phyloP scores from a whole-genome alignment of 2,888 invertebrate species.

The Falcaria lacertinaria region DNA sequence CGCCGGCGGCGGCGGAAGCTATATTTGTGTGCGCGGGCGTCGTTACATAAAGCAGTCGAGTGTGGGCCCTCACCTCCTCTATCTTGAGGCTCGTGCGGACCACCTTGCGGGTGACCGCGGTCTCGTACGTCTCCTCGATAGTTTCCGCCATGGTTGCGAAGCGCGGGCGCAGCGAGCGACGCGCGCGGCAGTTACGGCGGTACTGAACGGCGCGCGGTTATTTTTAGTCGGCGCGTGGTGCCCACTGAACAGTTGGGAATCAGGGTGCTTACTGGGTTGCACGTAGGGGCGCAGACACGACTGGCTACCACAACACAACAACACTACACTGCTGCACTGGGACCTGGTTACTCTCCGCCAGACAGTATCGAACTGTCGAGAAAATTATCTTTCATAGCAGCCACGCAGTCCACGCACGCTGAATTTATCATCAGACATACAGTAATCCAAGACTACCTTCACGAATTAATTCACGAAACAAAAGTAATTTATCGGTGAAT shows the following conservation, averaged over 20 bases:
- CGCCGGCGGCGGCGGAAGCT: constrained; percentile 45
- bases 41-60: constrained; percentile 66
- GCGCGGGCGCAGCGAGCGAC: constrained; percentile 73
- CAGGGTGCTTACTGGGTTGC: constrained; percentile 29
- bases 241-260: constrained; percentile 37
- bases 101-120: constrained; percentile 84
- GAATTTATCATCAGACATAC: background rate
- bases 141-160: constrained; percentile 82
- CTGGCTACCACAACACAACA: background rate
- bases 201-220: constrained; percentile 69
- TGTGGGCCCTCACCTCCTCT: constrained; percentile 83
- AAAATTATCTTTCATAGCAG: background rate
- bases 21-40: constrained; percentile 65
- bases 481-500: background rate
- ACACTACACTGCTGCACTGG: background rate
- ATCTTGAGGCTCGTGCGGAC: constrained; percentile 85
- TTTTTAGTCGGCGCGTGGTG: constrained; percentile 69
- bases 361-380: background rate
- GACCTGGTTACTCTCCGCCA: background rate
- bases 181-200: constrained; percentile 72
- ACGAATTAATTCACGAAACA: background rate
- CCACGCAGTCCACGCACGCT: background rate
- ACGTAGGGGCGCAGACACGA: background rate
- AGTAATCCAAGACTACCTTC: background rate
- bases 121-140: constrained; percentile 85